Evolutionary conservation across 2,888 invertebrate genomes (phyloP), one percentile per base, ranked within the genome.

Genomic region (Scaptomyza tumidula): DNA sequence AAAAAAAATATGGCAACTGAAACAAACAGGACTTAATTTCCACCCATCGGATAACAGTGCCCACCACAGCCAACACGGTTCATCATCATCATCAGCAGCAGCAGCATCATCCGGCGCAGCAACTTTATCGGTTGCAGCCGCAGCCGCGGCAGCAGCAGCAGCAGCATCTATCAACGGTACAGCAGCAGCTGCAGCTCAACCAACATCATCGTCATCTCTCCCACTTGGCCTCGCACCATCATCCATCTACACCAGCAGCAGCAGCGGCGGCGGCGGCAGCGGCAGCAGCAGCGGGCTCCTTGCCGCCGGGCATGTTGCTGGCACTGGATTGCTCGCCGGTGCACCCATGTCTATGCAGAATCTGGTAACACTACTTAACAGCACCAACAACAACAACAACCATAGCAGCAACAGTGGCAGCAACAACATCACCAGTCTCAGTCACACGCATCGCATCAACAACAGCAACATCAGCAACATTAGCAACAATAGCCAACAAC

Each of bases 271-370:
- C 66, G 39, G 61, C 67, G 61, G 72, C 66, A 31, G 61, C 80
- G 37, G 62, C 78, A 46, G 66, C 79, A 54, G 66, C 73, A 41
- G 66, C 70, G 71, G 75, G 59, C 54, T 75, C 83, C 16, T 69
- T 86, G 60, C 79, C 86, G 52, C 82, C 89, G 77, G 81, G 84
- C 82, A 82, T 86, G 92, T 92, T 86, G 89, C 93, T 81, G 93
- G 93, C 86, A 92, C 93, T 85, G 89, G 90, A 89, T 75, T 90
- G 79, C 90, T 94, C 81, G n/a, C 89, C 89, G 66, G 52, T 85
- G 65, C 85, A 85, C 96, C 97, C 60, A 96, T 97, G 93, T 96
- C 96, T 88, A 95, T 98, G 93, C 98, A 98, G 94, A 97, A 97
- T 93, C 93, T 98, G 91, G 97, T 98, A 87, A 97, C 98, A 59